Base-by-base conservation (phyloP, 2,888 invertebrate species). In the Thereva unica region DNA sequence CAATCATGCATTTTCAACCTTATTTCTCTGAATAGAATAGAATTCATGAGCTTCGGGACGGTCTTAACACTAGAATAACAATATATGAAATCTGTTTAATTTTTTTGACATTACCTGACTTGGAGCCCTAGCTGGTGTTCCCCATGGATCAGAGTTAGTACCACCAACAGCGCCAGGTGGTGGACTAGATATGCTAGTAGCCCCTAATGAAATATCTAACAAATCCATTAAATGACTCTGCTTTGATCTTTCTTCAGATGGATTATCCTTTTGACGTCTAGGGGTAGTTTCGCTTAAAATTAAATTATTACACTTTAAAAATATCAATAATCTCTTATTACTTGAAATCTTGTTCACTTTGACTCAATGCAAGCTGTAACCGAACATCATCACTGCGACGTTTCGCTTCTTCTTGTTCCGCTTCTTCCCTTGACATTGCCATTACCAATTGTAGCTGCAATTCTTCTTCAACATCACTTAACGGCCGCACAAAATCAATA, bases 371-470 rank as follows among this genome's bases (percentile, higher is more conserved):
- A 80, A 99, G 85, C 83, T 97, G 97, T 73, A 99, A 85, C 71
- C 97, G 87, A 71, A 97, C 95, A 82, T 98, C 97, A 81, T 99
- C 98, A 73, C 94, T 94, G 71, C 96, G 90, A 68, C 95, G 85
- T 78, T 95, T 88, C 73, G 95, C 90, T 82, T 97, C 95, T 80
- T 97, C 97, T 74, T 95, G 91, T 78, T 99, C 98, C 40, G 97
- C 97, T 83, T 99, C 99, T 82, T 99, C 99, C 70, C 97, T 89
- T 56, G 95, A 95, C 94, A 99, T 97, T 65, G 98, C 99, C 78
- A 99, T 85, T 55, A 99, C 99, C 76, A 99, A 85, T 83, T 99
- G 98, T 72, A 99, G 84, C 82, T 99, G 99, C 71, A 99, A 85
- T 80, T 99, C 98, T 82, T 99, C 99, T 81, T 99, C 99, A 4